Base-by-base conservation (phyloP, 2,888 invertebrate genomes). In the Mimachlamys varia region DNA sequence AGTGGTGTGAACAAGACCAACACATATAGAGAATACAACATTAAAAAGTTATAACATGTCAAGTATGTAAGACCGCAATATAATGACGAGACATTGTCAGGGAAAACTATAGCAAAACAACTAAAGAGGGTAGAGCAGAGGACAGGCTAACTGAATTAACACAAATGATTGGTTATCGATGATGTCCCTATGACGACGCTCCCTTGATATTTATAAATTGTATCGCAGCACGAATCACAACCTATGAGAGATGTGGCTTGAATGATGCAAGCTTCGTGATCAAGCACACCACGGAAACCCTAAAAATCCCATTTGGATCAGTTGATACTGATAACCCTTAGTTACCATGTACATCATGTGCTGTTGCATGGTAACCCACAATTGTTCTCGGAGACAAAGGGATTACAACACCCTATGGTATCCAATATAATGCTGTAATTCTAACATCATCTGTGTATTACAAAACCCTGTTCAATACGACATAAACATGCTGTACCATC, bases 201-300 rank as follows among this genome's bases (percentile, higher is more conserved):
- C 27, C 76, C 27, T 12, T 22, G 22, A 76, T 76, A 33, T 76
- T 76, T 7, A 33, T 33, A 76, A 27, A 33, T 2, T 76, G 19
- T 76, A 76, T 76, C 33, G 76, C 17, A 76, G 76, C 76, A 76
- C 33, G 33, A 76, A 76, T 76, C 76, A 76, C 76, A 76, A 76
- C 76, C 76, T 76, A 76, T 76, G 76, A 53, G 27, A 76, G 27
- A 27, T 76, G 27, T 33, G 22, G 19, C 33, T 76, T 15, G 33
- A 76, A 22, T 76, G 19, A 76, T 33, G 27, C 27, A 33, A 76
- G 76, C 33, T 33, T 27, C 4, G 27, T 76, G 17, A 76, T 76
- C 12, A 27, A 12, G 13, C 12, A 76, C 27, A 76, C 12, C 33
- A 76, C 76, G 27, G 12, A 76, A 76, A 33, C 76, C 76, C 76